Evolutionary conservation across 2,888 invertebrate species (phyloP).

Genomic region (Metellina segmentata): DNA sequence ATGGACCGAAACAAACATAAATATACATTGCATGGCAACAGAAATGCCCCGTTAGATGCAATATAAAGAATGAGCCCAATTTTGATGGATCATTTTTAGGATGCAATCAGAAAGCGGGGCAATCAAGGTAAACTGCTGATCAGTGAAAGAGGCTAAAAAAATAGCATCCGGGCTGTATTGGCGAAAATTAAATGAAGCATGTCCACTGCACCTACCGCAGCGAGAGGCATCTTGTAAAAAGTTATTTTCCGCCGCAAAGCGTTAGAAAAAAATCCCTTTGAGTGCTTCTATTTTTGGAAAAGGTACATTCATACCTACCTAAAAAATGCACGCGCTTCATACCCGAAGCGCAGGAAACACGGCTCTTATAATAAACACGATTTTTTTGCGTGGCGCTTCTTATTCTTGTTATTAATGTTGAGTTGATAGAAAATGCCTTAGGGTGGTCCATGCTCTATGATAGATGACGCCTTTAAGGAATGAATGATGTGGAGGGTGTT

Average conservation of each 20-base stretch:
- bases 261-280: slow-evolving; percentile 14
- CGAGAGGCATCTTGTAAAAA: neutral
- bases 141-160: too few relatives aligned
- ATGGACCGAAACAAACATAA: too few relatives aligned
- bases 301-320: neutral
- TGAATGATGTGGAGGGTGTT: slow-evolving; percentile 37
- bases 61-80: too few relatives aligned
- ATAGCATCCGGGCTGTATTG: neutral
- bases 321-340: slow-evolving; percentile 16
- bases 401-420: neutral
- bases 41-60: too few relatives aligned
- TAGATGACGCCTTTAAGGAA: slow-evolving; percentile 30
- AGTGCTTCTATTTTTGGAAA: slow-evolving; percentile 20
- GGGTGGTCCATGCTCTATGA: slow-evolving; percentile 37
- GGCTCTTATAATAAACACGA: slow-evolving; percentile 31
- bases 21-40: too few relatives aligned
- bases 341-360: slow-evolving; percentile 40
- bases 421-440: slow-evolving; percentile 24
- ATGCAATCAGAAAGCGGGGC: neutral
- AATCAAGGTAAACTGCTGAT: too few relatives aligned
- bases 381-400: neutral
- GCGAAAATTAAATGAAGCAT: neutral
- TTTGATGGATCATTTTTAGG: neutral
- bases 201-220: slow-evolving; percentile 48
- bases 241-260: slow-evolving; percentile 8